Base-by-base conservation (phyloP, 2,113 vertebrate genomes). In the Prolemur simus region DNA sequence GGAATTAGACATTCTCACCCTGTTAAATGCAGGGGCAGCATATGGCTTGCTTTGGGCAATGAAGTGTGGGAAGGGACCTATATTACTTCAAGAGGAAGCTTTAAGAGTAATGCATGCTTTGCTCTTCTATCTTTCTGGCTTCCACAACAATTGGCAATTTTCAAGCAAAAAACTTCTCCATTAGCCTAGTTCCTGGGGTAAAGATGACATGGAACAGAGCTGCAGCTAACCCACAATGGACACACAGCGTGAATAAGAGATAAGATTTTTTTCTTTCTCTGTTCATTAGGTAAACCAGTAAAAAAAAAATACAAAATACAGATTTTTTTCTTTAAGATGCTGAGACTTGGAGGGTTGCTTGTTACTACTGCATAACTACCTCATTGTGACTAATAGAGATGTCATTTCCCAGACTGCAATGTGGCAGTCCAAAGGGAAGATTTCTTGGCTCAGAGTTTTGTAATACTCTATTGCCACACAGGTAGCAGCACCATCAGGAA, bases 21-120 rank as follows among this genome's bases (percentile, higher is more conserved):
- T 68, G 18, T n/a, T 73, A 64, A 83, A 89, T 29, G 13, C 10
- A 76, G 20, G 39, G 12, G 45, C n/a, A 76, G 21, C 39, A 20
- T 88, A 42, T 92, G 74, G 92, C 87, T 88, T 85, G 81, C 71
- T 95, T 68, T 90, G 71, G 63, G 73, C 81, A 81, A n/a, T 88
- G 11, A 68, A 92, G 71, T 78, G 13, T 77, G 45, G 49, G 47
- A 88, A 60, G 17, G 27, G 34, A 73, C 27, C 27, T 73, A 9
- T 15, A 93, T 91, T 54, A 94, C 29, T 37, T 85, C 64, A 78
- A 86, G 76, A 39, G 64, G 68, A 77, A 69, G 47, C 42, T 78
- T 94, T 92, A 58, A 90, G 77, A 88, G 18, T 7, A 78, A 64
- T 15, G 39, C 18, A 88, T 32, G 34, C 39, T 91, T 90, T 77